Evolutionary conservation across 1,140 invertebrate species (phyloP), one percentile per base, ranked within the genome.

Genomic region (Magallana angulata): DNA sequence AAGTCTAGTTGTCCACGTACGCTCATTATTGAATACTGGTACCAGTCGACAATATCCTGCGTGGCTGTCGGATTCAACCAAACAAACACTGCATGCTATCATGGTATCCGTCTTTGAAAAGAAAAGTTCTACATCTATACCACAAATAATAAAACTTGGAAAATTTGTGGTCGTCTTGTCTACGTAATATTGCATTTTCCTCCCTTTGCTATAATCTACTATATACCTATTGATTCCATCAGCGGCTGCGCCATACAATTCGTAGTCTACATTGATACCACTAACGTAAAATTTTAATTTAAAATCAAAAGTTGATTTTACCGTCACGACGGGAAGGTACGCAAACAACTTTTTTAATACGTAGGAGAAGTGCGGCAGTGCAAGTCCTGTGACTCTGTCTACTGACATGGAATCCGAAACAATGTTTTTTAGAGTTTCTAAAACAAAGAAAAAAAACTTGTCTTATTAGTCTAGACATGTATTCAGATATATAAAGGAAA

Each of bases 341-440:
- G n/a, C 64, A 24, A 68, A 9, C n/a, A 68, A 68, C n/a, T 24
- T 9, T 18, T 68, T 68, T n/a, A 68, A 24, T 6, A 68, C n/a
- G 64, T 18, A 68, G 9, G 64, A 68, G n/a, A 68, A 68, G 24
- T 68, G 64, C 24, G 64, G 64, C n/a, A 68, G n/a, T 30, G 64
- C 7, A n/a, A 68, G n/a, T 18, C 64, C 64, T 24, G 64, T 68
- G n/a, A 68, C n/a, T n/a, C n/a, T 3, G 24, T 68, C 64, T n/a
- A 68, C 9, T 24, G n/a, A n/a, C 6, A 24, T n/a, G n/a, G 64
- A 18, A 7, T 68, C 64, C 3, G n/a, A n/a, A 68, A 68, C n/a
- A 24, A 68, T n/a, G 24, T 0, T 0, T 24, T 68, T 68, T 24
- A 68, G 6, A 24, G 64, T 24, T 68, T 36, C 64, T 68, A 24